Base-by-base conservation (phyloP, 2,113 vertebrate species). In the Coptodon bakossiorum region DNA sequence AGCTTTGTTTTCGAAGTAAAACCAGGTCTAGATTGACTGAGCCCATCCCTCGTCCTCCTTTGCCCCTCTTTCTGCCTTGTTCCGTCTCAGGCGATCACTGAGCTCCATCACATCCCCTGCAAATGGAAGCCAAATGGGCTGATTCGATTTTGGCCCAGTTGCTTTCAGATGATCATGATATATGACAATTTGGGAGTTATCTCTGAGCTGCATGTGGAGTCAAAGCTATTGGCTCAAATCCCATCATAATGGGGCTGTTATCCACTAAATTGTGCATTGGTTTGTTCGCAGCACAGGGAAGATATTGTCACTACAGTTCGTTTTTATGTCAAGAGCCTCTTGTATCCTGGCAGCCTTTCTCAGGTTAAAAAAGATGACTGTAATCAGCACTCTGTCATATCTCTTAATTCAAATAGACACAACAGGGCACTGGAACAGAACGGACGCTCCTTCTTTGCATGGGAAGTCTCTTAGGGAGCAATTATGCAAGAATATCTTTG, bases 401-500 rank as follows among this genome's bases (percentile, higher is more conserved):
- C 40, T 63, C 53, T 61, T 89, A 71, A 91, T 82, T 88, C 90
- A 83, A 83, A 81, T 83, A 11, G 80, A 82, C 66, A 81, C 79
- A 83, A 78, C 68, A 54, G 78, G 52, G 57, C 45, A 56, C 11
- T 54, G 43, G 56, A 87, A 54, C 80, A 82, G 81, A 93, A 54
- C 9, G 16, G 48, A 76, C 71, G 22, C 43, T 76, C 71, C 76
- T 80, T 22, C 38, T 88, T 38, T 88, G 45, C 59, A 83, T 29
- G 53, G 45, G 81, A 83, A 91, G 66, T 91, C 90, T 93, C 92
- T 31, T 16, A 40, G 89, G 90, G 90, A 92, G 90, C 87, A 90
- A 91, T 94, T 94, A 94, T 82, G 52, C 24, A 83, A 48, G 80
- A 85, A 73, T 80, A 86, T 36, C 71, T 48, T 88, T 85, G 29